Evolutionary conservation across 2,113 vertebrate genomes (phyloP), one percentile per base, ranked within the genome.

Genomic region (Lagopus leucura): DNA sequence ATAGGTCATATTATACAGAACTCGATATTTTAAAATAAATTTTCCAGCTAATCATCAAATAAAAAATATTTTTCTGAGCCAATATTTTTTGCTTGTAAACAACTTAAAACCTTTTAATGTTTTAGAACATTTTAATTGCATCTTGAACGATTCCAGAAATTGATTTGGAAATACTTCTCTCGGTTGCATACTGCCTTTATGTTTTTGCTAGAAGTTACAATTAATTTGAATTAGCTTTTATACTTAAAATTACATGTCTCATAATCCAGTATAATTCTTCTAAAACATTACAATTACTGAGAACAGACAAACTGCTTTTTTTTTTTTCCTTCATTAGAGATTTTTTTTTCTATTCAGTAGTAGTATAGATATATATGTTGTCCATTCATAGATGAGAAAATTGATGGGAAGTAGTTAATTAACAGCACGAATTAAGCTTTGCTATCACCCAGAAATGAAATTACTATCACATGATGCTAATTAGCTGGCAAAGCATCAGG

Each of bases 381-480:
- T 57, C 34, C 79, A 43, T 76, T 86, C 25, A 75, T 83, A 81
- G 50, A 92, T 19, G 24, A 43, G 43, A 72, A 90, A 94, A 95
- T 38, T 84, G 79, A 88, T 92, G 73, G 63, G 74, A 92, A 94
- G 60, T 66, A 92, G 94, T 90, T 75, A 92, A 95, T 90, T 92
- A 95, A 73, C 71, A 67, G 50, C 60, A 77, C 32, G 89, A 95
- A 95, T 91, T 91, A 92, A 94, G 42, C 78, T 86, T 92, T 91
- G 43, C 50, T 94, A 89, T 82, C 47, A 63, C 36, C 18, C 52
- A 81, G 65, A 91, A 96, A 89, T 0, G 0, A 88, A 86, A 74
- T 45, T 4, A 86, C 60, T 88, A 92, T 52, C 75, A 63, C 30
- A 61, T 88, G 24, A 93, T 67, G 42, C 45, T 92, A 94, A 90